Evolutionary conservation across 1,140 invertebrate genomes (phyloP).

Genomic region (Cydia amplana): DNA sequence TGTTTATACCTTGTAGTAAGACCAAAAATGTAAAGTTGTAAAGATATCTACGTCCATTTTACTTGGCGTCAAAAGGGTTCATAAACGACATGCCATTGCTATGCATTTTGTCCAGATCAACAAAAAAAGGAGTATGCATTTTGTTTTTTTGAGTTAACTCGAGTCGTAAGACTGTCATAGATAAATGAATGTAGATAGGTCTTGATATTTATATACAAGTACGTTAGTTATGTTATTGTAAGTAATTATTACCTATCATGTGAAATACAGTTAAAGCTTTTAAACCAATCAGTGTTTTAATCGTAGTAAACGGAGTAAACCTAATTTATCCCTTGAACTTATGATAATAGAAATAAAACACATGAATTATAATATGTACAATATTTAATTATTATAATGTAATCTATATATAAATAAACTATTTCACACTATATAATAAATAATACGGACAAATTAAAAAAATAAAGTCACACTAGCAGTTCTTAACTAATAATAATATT

Average conservation of each 20-base stretch:
- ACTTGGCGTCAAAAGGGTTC: too few species aligned
- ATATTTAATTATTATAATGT: constrained; percentile 12
- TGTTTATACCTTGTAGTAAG: too few species aligned
- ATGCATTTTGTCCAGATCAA: not conserved
- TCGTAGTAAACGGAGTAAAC: not conserved
- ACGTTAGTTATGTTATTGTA: constrained; percentile 16
- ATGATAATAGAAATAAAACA: constrained; percentile 23
- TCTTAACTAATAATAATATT: not conserved
- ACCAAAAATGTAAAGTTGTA: too few species aligned
- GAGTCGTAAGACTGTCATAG: constrained; percentile 36
- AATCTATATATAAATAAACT: constrained; percentile 35
- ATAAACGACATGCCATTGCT: not conserved
- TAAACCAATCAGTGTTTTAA: constrained; percentile 19
- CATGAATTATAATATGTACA: constrained; percentile 30
- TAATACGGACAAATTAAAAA: not conserved
- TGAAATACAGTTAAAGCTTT: constrained; percentile 17
- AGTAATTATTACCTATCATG: constrained; percentile 5
- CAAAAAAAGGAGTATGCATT: too few species aligned
- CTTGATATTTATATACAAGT: constrained; percentile 22
- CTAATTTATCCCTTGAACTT: not conserved
- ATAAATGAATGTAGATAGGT: constrained; percentile 35
- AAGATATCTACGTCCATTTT: too few species aligned
- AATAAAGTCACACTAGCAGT: not conserved
- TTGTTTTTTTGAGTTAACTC: not conserved
- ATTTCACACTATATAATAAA: constrained; percentile 5